A percentile compares a stretch with the other conserved stretches of the same genome.
phyloP scores from a whole-genome alignment of 35 echinoderm and acorn worm genomes.

The Stichopus chloronotus region DNA sequence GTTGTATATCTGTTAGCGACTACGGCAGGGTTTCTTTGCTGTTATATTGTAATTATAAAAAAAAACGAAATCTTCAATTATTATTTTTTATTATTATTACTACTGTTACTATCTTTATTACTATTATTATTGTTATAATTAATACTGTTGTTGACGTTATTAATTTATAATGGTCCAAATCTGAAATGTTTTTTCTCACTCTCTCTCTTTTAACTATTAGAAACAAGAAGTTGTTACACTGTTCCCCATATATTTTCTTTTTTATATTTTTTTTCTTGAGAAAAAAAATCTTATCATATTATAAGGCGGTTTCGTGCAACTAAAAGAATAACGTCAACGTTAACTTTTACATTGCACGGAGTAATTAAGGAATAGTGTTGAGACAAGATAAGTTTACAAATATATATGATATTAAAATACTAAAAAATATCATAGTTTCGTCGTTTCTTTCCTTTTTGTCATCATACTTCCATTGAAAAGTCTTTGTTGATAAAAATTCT shows the following conservation, averaged over 20 bases:
- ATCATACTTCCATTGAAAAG: too few species aligned
- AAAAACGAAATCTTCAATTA: slow-evolving; percentile 3
- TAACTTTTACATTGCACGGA: not conserved
- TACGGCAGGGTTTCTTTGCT: slow-evolving; percentile 47
- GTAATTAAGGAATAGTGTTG: not conserved
- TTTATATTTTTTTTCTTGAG: too few species aligned
- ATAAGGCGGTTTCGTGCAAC: too few species aligned
- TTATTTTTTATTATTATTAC: not conserved
- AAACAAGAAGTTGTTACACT: not conserved
- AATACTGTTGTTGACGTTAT: slow-evolving; percentile 22
- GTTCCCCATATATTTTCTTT: too few species aligned
- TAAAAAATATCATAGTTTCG: too few species aligned
- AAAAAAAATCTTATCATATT: too few species aligned
- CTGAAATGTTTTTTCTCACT: slow-evolving; percentile 11
- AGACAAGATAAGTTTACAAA: not conserved
- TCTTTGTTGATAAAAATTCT: too few species aligned
- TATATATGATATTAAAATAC: not conserved
- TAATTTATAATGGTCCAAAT: slow-evolving; percentile 35
- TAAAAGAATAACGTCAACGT: not conserved
- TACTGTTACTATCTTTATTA: not conserved
- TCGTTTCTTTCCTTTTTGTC: too few species aligned
- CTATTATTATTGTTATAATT: not conserved
- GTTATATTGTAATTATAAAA: slow-evolving; percentile 34
- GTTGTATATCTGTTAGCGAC: slow-evolving; percentile 51
- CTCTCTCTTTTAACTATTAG: not conserved